Percentiles rank a stretch among this genome's conserved stretches.
These are phyloP conservation scores for Ochropacha duplaris DNA, from an alignment of 2,888 invertebrate genomes.

Conservation along the genomic window DNA sequence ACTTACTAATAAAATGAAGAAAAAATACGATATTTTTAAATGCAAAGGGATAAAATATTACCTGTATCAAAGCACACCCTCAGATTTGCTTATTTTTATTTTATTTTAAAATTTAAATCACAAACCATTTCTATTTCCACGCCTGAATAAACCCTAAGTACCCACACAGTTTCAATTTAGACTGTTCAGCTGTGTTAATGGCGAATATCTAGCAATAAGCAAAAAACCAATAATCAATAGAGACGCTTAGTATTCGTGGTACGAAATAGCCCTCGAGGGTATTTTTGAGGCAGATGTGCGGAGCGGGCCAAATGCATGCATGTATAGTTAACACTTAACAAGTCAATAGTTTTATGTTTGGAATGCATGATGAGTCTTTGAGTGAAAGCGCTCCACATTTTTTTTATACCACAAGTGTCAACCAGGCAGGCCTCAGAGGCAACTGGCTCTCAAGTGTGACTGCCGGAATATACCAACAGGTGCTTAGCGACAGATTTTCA, in stretches of 20 bases:
- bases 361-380: background rate
- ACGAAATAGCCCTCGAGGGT: constrained; percentile 42
- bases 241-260: constrained; percentile 51
- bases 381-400: background rate
- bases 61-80: background rate
- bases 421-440: too few species aligned
- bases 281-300: constrained; percentile 43
- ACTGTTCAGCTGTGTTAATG: constrained; percentile 6
- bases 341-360: constrained; percentile 10
- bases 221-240: constrained; percentile 36
- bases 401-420: too few species aligned
- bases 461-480: too few species aligned
- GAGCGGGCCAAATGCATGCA: constrained; percentile 2
- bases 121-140: background rate
- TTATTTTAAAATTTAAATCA: background rate
- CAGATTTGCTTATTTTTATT: background rate
- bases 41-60: too few species aligned
- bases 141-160: background rate
- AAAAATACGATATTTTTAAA: too few species aligned
- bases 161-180: constrained; percentile 1
- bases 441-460: too few species aligned
- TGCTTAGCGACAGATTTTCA: too few species aligned
- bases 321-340: constrained; percentile 9
- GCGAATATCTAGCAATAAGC: constrained; percentile 18
- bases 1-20: too few species aligned